These are phyloP conservation scores for Lycocerus yunnanus DNA, from an alignment of 2,888 invertebrate genomes.

Conservation along the genomic window DNA sequence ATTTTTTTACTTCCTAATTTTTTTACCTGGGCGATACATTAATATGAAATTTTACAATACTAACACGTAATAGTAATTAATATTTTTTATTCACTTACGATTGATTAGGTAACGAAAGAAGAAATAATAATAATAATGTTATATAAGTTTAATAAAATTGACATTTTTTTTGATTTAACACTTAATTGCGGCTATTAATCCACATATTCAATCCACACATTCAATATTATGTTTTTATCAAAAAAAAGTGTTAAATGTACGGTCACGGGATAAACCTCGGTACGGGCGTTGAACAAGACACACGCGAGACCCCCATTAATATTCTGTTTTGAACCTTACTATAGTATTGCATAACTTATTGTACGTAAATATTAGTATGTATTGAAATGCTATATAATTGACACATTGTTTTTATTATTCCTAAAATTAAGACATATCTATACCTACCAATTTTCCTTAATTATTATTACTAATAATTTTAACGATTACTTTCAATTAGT, in stretches of 20 bases:
- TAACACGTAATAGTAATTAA: neutral
- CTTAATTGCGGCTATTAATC: neutral
- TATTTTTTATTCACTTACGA: neutral
- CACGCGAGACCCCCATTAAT: slow-evolving; percentile 34
- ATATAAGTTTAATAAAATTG: neutral
- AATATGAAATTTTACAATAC: neutral
- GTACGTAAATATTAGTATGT: slow-evolving; percentile 24
- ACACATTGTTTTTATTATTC: neutral
- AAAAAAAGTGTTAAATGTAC: slow-evolving; percentile 29
- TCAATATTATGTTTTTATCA: slow-evolving; percentile 22
- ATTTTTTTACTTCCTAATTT: neutral
- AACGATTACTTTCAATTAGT: neutral
- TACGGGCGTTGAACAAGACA: slow-evolving; percentile 21
- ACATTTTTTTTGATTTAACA: neutral
- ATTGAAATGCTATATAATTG: slow-evolving; percentile 20
- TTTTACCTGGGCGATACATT: neutral
- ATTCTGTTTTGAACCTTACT: slow-evolving; percentile 24
- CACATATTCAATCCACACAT: neutral
- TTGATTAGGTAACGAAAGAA: neutral
- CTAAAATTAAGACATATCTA: neutral
- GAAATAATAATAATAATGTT: neutral
- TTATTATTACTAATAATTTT: neutral
- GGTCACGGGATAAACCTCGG: slow-evolving; percentile 32
- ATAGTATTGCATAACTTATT: slow-evolving; percentile 31
- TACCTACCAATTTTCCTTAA: neutral